Conservation (phyloP, 2,113 vertebrate species). For the Asarcornis scutulata region DNA sequence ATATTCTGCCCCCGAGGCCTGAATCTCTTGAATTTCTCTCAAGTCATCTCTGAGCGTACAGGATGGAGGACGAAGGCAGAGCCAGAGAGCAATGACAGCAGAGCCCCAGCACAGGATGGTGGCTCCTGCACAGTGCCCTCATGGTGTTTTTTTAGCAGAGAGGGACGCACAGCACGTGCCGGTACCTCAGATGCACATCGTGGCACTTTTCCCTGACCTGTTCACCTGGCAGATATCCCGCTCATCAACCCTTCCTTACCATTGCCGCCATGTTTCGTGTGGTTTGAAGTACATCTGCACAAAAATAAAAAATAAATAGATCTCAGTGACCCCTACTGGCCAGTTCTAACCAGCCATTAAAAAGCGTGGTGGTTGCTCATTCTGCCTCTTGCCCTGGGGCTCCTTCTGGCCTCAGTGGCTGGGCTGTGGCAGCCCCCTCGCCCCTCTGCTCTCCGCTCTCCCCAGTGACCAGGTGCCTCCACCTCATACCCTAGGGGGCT, state of each 20-base stretch:
- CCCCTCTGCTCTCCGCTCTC: not conserved
- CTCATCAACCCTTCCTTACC: not conserved
- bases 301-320: constrained; percentile 23
- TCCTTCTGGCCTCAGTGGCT: not conserved
- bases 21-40: not conserved
- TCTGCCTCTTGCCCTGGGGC: not conserved
- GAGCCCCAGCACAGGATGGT: not conserved
- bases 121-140: accelerated
- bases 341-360: not conserved
- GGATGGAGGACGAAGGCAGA: not conserved
- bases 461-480: not conserved
- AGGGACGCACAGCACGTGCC: accelerated
- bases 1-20: not conserved
- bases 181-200: not conserved
- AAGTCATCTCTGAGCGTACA: not conserved
- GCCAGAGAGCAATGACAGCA: not conserved
- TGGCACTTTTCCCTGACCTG: not conserved
- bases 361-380: not conserved
- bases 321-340: constrained; percentile 58
- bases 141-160: not conserved
- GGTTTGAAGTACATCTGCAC: not conserved
- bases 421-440: not conserved
- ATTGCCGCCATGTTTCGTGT: not conserved
- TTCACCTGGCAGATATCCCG: not conserved
- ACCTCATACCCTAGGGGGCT: not conserved